These are phyloP conservation scores for Lepidurus packardi DNA, from an alignment of 1,140 invertebrate species.

Conservation along the genomic window DNA sequence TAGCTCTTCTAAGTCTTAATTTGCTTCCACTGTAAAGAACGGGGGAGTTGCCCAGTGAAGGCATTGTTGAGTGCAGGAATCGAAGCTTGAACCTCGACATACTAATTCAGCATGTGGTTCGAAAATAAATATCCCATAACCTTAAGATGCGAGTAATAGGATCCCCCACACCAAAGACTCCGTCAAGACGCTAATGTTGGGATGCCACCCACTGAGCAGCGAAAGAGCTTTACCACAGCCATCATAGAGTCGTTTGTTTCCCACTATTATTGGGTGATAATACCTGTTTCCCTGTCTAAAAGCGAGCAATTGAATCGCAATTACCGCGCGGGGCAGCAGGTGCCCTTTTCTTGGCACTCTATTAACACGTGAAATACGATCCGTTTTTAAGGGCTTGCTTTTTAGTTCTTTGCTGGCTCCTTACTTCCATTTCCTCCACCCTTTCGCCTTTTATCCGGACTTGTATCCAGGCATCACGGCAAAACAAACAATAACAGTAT, in stretches of 20 bases:
- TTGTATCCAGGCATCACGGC: too few species aligned
- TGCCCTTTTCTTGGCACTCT: not conserved
- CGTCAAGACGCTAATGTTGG: not conserved
- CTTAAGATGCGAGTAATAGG: not conserved
- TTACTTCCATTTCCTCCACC: too few species aligned
- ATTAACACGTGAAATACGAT: not conserved
- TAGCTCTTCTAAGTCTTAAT: too few species aligned
- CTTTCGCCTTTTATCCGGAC: too few species aligned
- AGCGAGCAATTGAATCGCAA: slow-evolving; percentile 18
- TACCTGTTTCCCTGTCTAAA: slow-evolving; percentile 7
- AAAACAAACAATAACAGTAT: too few species aligned
- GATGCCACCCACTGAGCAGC: not conserved
- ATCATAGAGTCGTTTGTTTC: slow-evolving; percentile 19
- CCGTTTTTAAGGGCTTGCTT: not conserved
- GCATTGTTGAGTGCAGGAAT: too few species aligned
- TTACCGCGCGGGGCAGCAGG: not conserved
- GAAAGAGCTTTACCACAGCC: slow-evolving; percentile 3
- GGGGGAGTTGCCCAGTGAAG: too few species aligned
- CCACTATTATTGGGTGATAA: slow-evolving; percentile 22
- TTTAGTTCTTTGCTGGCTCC: not conserved
- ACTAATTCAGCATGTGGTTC: too few species aligned
- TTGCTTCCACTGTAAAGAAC: too few species aligned
- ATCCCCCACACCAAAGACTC: not conserved
- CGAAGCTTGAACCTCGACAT: too few species aligned
- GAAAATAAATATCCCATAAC: not conserved